phyloP scores from a whole-genome alignment of 2,113 vertebrate species.

The Saccopteryx leptura region DNA sequence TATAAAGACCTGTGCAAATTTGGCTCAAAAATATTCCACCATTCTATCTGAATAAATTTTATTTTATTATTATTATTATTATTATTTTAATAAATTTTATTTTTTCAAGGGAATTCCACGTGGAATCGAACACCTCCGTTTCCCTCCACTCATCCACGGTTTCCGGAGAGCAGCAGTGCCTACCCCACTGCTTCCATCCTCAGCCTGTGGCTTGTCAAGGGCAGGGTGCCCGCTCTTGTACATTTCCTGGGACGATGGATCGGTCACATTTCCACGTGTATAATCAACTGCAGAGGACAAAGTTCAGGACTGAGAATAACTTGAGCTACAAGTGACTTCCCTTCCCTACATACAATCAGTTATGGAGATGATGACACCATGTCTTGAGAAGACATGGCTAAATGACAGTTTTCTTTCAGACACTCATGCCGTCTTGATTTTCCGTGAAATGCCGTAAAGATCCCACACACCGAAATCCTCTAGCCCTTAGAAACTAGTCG shows the following conservation, averaged over 20 bases:
- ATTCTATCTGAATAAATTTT: conserved; percentile 46
- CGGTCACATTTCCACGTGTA: conserved; percentile 78
- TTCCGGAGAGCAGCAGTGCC: conserved; percentile 64
- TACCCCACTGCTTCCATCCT: neutral
- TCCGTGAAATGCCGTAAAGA: conserved; percentile 80
- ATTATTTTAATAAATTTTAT: conserved; percentile 29
- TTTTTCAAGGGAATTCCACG: conserved; percentile 59
- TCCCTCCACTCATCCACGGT: conserved; percentile 63
- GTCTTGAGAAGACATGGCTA: conserved; percentile 83
- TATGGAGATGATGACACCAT: conserved; percentile 83
- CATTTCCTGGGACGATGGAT: conserved; percentile 80
- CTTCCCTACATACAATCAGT: conserved; percentile 82
- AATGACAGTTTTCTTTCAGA: conserved; percentile 79
- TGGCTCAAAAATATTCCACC: neutral
- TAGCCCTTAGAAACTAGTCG: conserved; percentile 74
- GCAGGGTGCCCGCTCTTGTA: conserved; percentile 69
- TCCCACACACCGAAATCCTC: conserved; percentile 68
- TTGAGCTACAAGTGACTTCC: conserved; percentile 81
- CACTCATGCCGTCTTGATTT: conserved; percentile 80
- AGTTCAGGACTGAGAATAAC: conserved; percentile 85
- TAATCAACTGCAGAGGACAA: conserved; percentile 83
- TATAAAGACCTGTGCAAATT: neutral
- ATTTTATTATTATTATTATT: neutral
- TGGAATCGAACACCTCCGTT: neutral
- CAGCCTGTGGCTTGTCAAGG: conserved; percentile 71